Conservation (phyloP, 1,140 invertebrate genomes). For the Solenopsis invicta region DNA sequence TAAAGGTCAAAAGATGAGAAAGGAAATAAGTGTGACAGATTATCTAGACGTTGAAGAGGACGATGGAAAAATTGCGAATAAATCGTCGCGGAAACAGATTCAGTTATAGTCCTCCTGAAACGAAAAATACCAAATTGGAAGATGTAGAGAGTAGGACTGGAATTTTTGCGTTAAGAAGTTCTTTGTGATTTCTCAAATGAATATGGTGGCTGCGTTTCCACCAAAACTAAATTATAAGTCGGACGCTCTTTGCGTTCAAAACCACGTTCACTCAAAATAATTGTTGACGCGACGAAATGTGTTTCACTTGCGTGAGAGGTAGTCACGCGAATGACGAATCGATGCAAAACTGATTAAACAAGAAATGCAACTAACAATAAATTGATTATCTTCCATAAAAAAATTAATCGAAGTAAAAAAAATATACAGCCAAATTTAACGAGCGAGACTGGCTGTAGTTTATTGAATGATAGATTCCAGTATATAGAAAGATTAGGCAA, state of each 20-base stretch:
- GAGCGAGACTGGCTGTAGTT: background rate
- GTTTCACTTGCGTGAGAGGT: background rate
- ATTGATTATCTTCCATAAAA: slow-evolving; percentile 11
- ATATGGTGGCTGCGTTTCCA: background rate
- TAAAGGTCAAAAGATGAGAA: slow-evolving; percentile 39
- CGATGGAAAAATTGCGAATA: background rate
- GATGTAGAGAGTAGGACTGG: background rate
- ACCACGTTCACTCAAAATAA: background rate
- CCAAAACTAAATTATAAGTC: background rate
- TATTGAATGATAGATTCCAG: background rate
- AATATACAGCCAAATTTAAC: background rate
- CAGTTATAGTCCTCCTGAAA: background rate
- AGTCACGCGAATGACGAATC: background rate
- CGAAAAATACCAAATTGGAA: background rate
- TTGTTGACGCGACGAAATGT: background rate
- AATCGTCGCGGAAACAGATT: background rate
- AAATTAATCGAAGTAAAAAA: slow-evolving; percentile 8
- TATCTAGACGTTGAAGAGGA: background rate
- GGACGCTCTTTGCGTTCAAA: background rate
- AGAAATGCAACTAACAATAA: slow-evolving; percentile 20
- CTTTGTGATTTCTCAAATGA: slow-evolving; percentile 7
- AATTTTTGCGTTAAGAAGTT: background rate
- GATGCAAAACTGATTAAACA: background rate
- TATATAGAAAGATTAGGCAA: background rate
- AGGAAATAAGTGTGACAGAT: background rate